Conservation (phyloP, 2,888 invertebrate genomes). For the Chaetoderma sp. region DNA sequence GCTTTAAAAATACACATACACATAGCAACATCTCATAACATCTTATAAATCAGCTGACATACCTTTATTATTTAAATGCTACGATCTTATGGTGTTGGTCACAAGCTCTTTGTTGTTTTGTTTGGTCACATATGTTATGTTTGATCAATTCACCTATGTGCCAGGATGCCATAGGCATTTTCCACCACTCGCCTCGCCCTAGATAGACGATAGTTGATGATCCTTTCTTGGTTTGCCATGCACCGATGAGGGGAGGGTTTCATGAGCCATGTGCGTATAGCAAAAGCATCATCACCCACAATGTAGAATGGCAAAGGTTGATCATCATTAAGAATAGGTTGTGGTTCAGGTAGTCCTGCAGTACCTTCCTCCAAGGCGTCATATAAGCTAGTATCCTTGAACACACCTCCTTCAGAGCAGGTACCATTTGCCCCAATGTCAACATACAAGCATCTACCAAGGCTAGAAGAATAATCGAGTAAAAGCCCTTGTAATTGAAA, state of each 20-base stretch:
- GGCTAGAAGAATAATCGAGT: constrained; percentile 5
- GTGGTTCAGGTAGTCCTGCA: constrained; percentile 3
- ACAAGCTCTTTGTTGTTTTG: no score
- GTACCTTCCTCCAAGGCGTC: constrained; percentile 1
- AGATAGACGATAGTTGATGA: constrained; percentile 12
- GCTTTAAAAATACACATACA: no score
- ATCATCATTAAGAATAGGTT: constrained; percentile 16
- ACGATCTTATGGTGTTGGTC: no score
- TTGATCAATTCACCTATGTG: not conserved
- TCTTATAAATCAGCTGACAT: no score
- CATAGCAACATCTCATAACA: no score
- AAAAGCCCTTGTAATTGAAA: constrained; percentile 15
- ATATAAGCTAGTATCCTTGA: not conserved
- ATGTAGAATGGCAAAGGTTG: constrained; percentile 3
- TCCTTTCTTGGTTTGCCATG: not conserved
- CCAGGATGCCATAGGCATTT: constrained; percentile 2
- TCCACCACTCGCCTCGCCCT: not conserved
- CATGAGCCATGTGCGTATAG: constrained; percentile 18
- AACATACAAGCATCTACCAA: constrained; percentile 5
- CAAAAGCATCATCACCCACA: constrained; percentile 18
- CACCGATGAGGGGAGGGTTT: constrained; percentile 11
- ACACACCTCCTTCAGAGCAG: constrained; percentile 1
- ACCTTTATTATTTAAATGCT: no score
- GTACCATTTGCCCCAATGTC: constrained; percentile 1
- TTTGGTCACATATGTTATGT: no score